Evolutionary conservation across 2,797 vertebrate species (phyloP), one percentile per base, ranked within the genome.

Genomic region (Chloroceryle inda): DNA sequence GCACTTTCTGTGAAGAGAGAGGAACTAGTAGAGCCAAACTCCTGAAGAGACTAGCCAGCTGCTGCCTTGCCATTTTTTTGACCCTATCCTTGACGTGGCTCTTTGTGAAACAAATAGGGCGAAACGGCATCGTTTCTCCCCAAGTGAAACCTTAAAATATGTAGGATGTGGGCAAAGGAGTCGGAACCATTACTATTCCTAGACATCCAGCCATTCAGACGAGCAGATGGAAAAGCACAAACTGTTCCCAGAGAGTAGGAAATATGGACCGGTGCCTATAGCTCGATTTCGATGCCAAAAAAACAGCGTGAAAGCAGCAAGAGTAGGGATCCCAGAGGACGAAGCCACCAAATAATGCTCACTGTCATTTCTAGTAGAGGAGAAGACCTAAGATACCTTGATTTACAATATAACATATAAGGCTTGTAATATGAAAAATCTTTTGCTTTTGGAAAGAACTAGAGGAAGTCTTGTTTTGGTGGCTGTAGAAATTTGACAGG

Each of bases 201-300:
- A 94, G 96, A 96, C 35, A 82, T 95, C 73, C 76, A 53, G 84
- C 88, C 87, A 94, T 93, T 94, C 95, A 96, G 92, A 95, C 19
- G 0, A 96, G 93, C 97, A 97, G 96, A 97, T 96, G 96, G 96
- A 96, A 87, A 42, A 96, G 93, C 83, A 96, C 97, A 95, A 94
- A 77, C 83, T 0, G 42, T 96, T 89, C 94, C 96, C 69, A 0
- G 63, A 81, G 93, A 94, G 76, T 23, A 94, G 74, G 56, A 96
- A 96, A 84, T 91, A 82, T 94, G 96, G 96, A 95, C 73, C 66
- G n/a, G 38, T 96, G 97, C 93, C 96, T 94, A 14, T 79, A 72
- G 66, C 24, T 63, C 6, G 1, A 53, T 86, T 94, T 85, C 53
- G 49, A 0, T 96, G 96, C 95, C 97, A 97, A 81, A 93, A 73